Evolutionary conservation across 2,888 invertebrate genomes (phyloP), one percentile per base, ranked within the genome.

Genomic region (Tipula lateralis): DNA sequence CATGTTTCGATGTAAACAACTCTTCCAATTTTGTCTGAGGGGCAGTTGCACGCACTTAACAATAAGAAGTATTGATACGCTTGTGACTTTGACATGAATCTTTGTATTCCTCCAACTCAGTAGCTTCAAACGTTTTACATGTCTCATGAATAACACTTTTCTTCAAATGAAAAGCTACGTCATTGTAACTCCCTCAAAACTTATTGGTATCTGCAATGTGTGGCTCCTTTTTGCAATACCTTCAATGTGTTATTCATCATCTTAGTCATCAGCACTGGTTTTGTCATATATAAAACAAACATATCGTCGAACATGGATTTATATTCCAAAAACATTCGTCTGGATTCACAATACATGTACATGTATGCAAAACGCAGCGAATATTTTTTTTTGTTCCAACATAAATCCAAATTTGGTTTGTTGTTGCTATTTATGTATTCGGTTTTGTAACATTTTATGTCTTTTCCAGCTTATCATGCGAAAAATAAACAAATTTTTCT

Each of bases 361-460:
- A 66, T 66, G 24, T 66, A 66, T 66, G 66, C 66, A 66, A 66
- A 66, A 66, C 66, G 66, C 24, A 66, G 24, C 66, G 66, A 66
- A 66, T 66, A 66, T 66, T 66, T 66, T 24, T 50, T 50, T 19
- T 50, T 50, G 5, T 50, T 39, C 9, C 12, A n/a, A 66, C 66
- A 66, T 66, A 66, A 66, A 66, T 66, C 66, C 66, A 24, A 66
- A 66, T 66, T 66, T 66, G 66, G 44, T 50, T 50, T 50, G 13
- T 39, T 39, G 16, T 50, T 50, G 7, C 16, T 50, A 7, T 50
- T n/a, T 50, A 50, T 50, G 44, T 16, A 50, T 50, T 50, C 5
- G 44, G 66, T 66, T 66, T 66, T 66, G 66, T 66, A 66, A 66
- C 24, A 66, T 66, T 66, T 66, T 66, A 66, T 66, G 66, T 66